phyloP scores from a whole-genome alignment of 2,113 vertebrate genomes.

The Plectropomus leopardus region DNA sequence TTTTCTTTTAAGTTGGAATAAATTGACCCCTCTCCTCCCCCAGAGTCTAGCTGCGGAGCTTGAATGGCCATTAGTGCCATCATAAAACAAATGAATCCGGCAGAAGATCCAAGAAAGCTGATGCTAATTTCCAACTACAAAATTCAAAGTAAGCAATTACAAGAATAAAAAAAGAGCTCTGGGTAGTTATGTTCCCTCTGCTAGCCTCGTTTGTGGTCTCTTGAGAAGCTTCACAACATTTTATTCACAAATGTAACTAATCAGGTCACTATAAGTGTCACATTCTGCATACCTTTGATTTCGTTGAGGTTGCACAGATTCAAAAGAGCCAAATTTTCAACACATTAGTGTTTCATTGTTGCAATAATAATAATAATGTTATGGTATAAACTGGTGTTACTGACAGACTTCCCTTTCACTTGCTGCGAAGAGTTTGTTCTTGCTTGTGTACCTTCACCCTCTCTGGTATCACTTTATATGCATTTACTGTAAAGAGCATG shows the following conservation, averaged over 20 bases:
- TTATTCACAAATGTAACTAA: constrained; percentile 28
- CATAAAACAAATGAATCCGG: constrained; percentile 53
- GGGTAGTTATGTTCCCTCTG: constrained; percentile 3
- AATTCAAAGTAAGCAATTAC: constrained; percentile 60
- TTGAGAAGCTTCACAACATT: constrained; percentile 5
- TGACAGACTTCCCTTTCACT: not conserved
- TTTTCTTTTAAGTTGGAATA: constrained; percentile 52
- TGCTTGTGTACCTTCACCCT: not conserved
- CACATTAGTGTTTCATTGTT: not conserved
- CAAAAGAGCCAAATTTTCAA: not conserved
- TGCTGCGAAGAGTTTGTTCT: not conserved
- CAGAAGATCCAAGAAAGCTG: constrained; percentile 40
- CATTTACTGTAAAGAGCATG: not conserved
- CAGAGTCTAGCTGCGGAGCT: constrained; percentile 31
- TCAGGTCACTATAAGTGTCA: not conserved
- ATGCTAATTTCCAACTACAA: constrained; percentile 60
- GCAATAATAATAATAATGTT: not conserved
- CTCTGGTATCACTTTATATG: not conserved
- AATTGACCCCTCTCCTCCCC: constrained; percentile 56
- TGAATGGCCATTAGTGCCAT: constrained; percentile 56
- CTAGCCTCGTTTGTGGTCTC: constrained; percentile 14
- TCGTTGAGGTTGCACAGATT: not conserved
- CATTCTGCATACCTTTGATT: constrained; percentile 12
- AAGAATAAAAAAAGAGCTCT: constrained; percentile 32
- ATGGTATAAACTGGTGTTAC: not conserved